phyloP scores from a whole-genome alignment of 2,888 invertebrate species.

The Ecdyonurus torrentis region DNA sequence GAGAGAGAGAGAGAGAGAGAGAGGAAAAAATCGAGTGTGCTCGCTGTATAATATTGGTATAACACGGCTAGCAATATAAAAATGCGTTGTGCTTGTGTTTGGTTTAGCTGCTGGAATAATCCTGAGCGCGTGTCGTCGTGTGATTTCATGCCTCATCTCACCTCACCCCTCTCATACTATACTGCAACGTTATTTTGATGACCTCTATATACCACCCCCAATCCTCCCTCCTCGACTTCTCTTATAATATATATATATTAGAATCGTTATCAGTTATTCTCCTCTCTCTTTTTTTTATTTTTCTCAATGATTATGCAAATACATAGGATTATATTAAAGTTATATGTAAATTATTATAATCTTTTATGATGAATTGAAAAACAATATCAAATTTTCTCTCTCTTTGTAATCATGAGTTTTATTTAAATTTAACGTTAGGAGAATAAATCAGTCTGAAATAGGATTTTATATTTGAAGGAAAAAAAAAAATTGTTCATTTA shows the following conservation, averaged over 20 bases:
- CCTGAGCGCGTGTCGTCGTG: not conserved
- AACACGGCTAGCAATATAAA: too few species aligned
- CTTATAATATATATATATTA: not conserved
- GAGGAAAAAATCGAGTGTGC: too few species aligned
- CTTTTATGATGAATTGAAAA: too few species aligned
- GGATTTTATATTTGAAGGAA: too few species aligned
- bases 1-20: too few species aligned
- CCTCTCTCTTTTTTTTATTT: not conserved
- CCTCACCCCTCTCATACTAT: not conserved
- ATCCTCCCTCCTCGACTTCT: not conserved
- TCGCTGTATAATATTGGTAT: not conserved
- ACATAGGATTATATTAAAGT: not conserved
- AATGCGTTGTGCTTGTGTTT: not conserved
- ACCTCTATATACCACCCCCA: not conserved
- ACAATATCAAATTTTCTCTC: too few species aligned
- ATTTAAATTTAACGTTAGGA: too few species aligned
- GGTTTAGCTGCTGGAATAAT: not conserved
- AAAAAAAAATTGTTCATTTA: too few species aligned
- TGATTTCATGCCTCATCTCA: not conserved
- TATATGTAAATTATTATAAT: slow-evolving; percentile 1
- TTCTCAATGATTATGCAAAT: not conserved
- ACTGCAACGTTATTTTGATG: not conserved
- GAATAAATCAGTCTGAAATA: too few species aligned
- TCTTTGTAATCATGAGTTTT: too few species aligned
- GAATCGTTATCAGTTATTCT: not conserved